Evolutionary conservation across 2,113 vertebrate species (phyloP).

Genomic region (Lophotis ruficrista): DNA sequence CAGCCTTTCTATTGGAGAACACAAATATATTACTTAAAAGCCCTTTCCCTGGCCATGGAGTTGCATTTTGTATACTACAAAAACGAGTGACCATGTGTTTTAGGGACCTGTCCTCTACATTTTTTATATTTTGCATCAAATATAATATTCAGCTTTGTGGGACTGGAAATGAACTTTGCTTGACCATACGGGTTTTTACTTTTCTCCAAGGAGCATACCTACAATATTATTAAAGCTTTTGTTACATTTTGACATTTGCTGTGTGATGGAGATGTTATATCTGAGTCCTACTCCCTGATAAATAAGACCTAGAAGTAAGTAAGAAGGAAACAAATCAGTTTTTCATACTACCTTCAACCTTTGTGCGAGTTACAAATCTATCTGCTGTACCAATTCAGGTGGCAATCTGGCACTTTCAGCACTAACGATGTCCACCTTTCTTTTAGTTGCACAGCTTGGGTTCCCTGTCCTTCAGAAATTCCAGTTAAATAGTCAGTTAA

Average conservation of each 20-base stretch:
- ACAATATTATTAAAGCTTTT: not conserved
- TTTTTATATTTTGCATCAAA: not conserved
- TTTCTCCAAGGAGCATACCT: not conserved
- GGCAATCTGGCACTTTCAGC: not conserved
- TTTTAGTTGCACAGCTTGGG: not conserved
- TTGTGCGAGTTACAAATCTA: not conserved
- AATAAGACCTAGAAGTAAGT: not conserved
- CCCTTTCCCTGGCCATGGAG: not conserved
- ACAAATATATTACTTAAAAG: not conserved
- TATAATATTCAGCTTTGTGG: not conserved
- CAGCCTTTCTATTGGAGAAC: not conserved
- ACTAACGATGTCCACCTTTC: not conserved
- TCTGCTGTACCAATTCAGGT: not conserved
- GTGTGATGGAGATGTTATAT: not conserved
- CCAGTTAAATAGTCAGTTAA: not conserved
- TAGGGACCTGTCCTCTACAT: rapidly evolving
- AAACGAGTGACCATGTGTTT: not conserved
- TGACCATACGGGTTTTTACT: not conserved
- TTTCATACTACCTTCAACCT: not conserved
- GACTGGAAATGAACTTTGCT: not conserved
- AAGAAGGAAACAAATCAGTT: not conserved
- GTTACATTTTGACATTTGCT: not conserved
- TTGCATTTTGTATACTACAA: not conserved
- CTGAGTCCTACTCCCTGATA: not conserved
- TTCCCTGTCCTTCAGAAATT: not conserved